phyloP scores from a whole-genome alignment of 2,113 vertebrate genomes.

The Trochalopteron elliotii region DNA sequence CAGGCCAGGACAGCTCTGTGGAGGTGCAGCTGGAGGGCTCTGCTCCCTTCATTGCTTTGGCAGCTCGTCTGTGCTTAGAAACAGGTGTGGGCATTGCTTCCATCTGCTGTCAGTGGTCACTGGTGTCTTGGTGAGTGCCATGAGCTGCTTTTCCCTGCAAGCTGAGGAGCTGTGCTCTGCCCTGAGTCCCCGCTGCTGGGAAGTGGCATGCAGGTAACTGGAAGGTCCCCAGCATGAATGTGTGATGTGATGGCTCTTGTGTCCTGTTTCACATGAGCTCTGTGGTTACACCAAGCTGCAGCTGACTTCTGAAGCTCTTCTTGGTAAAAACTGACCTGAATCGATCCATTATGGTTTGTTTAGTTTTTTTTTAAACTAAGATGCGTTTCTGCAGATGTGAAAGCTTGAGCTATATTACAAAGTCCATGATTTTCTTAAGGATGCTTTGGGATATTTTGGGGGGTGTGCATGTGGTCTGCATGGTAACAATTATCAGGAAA shows the following conservation, averaged over 20 bases:
- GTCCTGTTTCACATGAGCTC: neutral
- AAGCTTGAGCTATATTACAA: neutral
- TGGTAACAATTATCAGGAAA: neutral
- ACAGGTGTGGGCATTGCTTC: neutral
- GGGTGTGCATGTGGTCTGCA: neutral
- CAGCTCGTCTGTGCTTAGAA: neutral
- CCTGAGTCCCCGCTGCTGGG: neutral
- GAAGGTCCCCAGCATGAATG: accelerated
- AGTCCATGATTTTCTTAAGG: neutral
- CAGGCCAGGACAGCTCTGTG: neutral
- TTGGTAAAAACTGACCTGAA: neutral
- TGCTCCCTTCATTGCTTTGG: neutral
- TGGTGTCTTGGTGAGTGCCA: neutral
- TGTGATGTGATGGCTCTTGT: neutral
- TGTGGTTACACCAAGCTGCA: neutral
- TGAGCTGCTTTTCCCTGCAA: neutral
- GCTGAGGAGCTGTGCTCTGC: accelerated
- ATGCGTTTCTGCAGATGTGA: neutral
- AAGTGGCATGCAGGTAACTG: neutral
- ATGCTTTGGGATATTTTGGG: neutral
- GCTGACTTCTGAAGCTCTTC: neutral
- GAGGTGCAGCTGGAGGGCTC: neutral
- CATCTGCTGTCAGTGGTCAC: neutral
- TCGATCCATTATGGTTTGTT: neutral
- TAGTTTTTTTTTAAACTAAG: neutral